Conservation (phyloP, 23 tunicate species). For the Corella eumyota region DNA sequence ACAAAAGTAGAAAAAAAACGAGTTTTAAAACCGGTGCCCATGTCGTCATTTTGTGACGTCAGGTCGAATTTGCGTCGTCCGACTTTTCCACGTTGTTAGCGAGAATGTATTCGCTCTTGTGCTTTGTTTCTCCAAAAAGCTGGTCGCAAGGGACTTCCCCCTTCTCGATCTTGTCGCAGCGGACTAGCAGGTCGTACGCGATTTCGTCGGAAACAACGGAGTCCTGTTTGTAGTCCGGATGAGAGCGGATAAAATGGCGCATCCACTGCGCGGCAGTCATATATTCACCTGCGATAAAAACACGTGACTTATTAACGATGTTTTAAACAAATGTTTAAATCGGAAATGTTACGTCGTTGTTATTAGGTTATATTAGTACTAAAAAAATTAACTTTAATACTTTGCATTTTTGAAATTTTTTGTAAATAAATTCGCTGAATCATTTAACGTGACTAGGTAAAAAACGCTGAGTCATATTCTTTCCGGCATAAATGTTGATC, state of each 20-base stretch:
- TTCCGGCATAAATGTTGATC: too few relatives aligned
- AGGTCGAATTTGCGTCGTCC: too few relatives aligned
- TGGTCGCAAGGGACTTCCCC: conserved; percentile 64
- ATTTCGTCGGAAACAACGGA: conserved; percentile 65
- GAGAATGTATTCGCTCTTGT: conserved; percentile 48
- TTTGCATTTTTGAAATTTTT: too few relatives aligned
- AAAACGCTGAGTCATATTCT: too few relatives aligned
- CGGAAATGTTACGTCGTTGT: background rate
- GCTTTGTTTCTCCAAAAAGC: conserved; percentile 48
- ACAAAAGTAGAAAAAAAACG: too few relatives aligned
- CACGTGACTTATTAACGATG: background rate
- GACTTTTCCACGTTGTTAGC: too few relatives aligned
- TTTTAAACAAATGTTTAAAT: background rate
- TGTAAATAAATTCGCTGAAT: too few relatives aligned
- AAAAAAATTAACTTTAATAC: too few relatives aligned
- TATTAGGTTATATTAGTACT: background rate
- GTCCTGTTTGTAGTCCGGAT: conserved; percentile 76
- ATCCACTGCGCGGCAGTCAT: conserved; percentile 95
- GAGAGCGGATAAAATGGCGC: conserved; percentile 68
- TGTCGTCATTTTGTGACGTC: too few relatives aligned
- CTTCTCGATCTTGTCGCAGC: conserved; percentile 55
- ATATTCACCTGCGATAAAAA: conserved; percentile 48
- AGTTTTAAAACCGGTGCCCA: too few relatives aligned
- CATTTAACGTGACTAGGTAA: too few relatives aligned
- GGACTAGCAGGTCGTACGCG: conserved; percentile 64